Percentiles rank a stretch among this genome's conserved stretches.
phyloP scores from a whole-genome alignment of 2,888 invertebrate species.

The Macrophya annulata region DNA sequence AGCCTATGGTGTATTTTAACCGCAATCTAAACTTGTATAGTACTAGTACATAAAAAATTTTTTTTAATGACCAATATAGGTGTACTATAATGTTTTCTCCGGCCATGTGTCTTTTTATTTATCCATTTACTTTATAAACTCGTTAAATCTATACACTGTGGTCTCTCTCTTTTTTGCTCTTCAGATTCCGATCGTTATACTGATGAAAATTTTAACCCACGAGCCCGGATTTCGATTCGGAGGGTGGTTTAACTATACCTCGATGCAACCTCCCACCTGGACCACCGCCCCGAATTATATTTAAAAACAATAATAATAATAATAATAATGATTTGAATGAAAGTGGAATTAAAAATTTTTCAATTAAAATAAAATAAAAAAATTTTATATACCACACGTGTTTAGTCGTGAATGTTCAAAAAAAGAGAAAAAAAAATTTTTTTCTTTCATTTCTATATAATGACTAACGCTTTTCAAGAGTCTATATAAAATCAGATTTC shows the following conservation, averaged over 20 bases:
- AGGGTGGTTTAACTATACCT: background rate
- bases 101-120: background rate
- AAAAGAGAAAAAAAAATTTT: too few relatives aligned
- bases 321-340: background rate
- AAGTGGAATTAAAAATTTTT: background rate
- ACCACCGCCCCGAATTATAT: background rate
- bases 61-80: background rate
- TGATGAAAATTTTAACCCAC: background rate
- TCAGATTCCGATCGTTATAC: background rate
- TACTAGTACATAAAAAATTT: background rate
- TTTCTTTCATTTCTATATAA: background rate
- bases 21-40: background rate
- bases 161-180: background rate
- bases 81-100: background rate
- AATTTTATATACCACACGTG: background rate
- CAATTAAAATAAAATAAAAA: too few relatives aligned
- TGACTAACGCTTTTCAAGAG: background rate
- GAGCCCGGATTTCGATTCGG: background rate
- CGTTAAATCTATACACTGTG: background rate
- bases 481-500: background rate
- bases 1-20: background rate
- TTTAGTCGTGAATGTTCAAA: background rate
- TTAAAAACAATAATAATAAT: background rate
- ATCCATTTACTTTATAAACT: background rate
- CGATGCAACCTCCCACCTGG: background rate